Conservation (phyloP, 1,140 invertebrate species). For the Pseudomyrmex cubaensis region DNA sequence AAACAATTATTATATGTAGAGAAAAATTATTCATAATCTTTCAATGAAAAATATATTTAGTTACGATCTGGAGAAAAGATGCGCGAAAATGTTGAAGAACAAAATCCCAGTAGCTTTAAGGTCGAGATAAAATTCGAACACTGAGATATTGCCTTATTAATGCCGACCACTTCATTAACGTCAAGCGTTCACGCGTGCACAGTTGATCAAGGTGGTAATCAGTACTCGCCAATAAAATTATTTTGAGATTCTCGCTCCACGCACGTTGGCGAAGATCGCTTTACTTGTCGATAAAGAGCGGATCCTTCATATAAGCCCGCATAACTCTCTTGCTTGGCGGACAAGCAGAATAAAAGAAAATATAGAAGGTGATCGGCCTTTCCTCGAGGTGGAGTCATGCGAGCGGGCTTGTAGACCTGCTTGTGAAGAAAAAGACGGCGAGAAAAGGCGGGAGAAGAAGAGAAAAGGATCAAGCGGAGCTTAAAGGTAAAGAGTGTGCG, state of each 20-base stretch:
- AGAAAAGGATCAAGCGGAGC: conserved; percentile 47
- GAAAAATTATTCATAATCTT: not conserved
- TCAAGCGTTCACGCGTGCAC: conserved; percentile 69
- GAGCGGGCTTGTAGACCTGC: conserved; percentile 74
- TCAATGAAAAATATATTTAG: not conserved
- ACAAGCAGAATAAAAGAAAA: conserved; percentile 84
- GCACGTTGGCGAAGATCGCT: conserved; percentile 63
- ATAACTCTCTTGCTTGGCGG: conserved; percentile 79
- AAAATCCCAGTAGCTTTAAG: conserved; percentile 67
- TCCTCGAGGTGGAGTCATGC: conserved; percentile 81
- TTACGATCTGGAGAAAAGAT: conserved; percentile 10
- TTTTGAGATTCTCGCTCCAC: conserved; percentile 44
- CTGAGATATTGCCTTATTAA: conserved; percentile 77
- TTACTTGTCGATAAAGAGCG: conserved; percentile 80
- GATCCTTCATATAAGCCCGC: conserved; percentile 83
- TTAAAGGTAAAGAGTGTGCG: conserved; percentile 5
- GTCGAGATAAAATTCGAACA: conserved; percentile 67
- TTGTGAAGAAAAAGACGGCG: conserved; percentile 71
- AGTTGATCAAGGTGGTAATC: conserved; percentile 62
- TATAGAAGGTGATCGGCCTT: conserved; percentile 85
- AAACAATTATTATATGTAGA: not conserved
- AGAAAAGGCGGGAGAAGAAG: conserved; percentile 55
- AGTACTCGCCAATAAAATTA: conserved; percentile 68
- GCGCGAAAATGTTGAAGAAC: conserved; percentile 64
- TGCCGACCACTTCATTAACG: conserved; percentile 84